phyloP scores from a whole-genome alignment of 1,140 invertebrate genomes.

The Aphis gossypii region DNA sequence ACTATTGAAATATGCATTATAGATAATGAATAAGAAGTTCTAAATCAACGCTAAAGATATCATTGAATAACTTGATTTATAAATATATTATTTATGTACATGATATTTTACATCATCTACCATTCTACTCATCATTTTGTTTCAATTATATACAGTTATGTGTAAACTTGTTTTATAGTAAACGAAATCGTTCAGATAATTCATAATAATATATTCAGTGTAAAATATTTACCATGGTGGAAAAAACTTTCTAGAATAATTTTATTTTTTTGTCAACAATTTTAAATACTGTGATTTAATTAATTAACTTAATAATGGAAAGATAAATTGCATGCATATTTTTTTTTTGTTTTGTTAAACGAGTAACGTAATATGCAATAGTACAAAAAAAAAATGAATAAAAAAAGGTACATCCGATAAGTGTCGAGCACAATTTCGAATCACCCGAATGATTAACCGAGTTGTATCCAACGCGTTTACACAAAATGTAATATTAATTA shows the following conservation, averaged over 20 bases:
- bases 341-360: neutral
- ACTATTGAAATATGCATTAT: too few species aligned
- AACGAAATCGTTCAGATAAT: neutral
- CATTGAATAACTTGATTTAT: too few species aligned
- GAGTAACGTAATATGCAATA: neutral
- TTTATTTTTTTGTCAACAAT: neutral
- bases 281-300: neutral
- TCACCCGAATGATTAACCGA: neutral
- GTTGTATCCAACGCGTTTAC: neutral
- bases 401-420: neutral
- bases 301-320: neutral
- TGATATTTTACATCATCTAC: too few species aligned
- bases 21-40: too few species aligned
- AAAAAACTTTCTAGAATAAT: neutral
- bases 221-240: neutral
- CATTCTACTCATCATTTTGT: too few species aligned
- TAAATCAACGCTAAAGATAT: too few species aligned
- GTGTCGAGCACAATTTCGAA: neutral
- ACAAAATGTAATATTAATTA: slow-evolving; percentile 3
- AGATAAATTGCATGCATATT: neutral
- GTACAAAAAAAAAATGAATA: neutral
- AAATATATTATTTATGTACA: too few species aligned
- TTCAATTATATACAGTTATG: neutral
- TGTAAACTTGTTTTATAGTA: neutral
- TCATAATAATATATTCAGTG: neutral